A percentile compares a stretch with the other conserved stretches of the same genome.
Evolutionary conservation across 2,888 invertebrate species (phyloP).

Genomic region (Drosophila recens): DNA sequence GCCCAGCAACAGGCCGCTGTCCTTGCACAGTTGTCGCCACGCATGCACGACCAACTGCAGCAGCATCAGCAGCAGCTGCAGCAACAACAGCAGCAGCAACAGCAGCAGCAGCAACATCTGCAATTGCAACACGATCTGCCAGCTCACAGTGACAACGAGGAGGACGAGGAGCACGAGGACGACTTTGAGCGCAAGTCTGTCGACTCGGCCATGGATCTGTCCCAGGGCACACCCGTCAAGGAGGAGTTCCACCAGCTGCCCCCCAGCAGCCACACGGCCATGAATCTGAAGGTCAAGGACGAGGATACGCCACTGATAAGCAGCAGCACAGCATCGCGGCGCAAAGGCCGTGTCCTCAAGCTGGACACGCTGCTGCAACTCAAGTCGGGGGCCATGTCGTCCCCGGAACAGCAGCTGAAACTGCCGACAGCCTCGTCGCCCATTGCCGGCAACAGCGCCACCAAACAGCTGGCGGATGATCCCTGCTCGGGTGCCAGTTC

Average conservation of each 20-base stretch:
- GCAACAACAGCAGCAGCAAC: constrained; percentile 50
- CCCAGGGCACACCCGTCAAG: constrained; percentile 83
- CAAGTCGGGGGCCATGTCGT: constrained; percentile 67
- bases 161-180: constrained; percentile 68
- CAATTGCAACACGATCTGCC: constrained; percentile 36
- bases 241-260: constrained; percentile 54
- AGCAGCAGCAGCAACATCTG: constrained; percentile 35
- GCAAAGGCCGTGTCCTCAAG: constrained; percentile 95
- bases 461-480: constrained; percentile 66
- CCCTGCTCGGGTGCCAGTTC: constrained; percentile 66
- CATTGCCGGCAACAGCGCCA: constrained; percentile 56
- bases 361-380: constrained; percentile 87
- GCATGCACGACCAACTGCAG: constrained; percentile 77
- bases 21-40: constrained; percentile 83
- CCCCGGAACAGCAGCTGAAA: constrained; percentile 67
- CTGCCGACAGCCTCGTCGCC: constrained; percentile 73
- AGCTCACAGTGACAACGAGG: constrained; percentile 57
- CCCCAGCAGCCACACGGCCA: constrained; percentile 54
- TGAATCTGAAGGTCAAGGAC: constrained; percentile 80
- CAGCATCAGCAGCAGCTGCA: constrained; percentile 63
- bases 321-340: constrained; percentile 85
- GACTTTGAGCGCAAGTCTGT: constrained; percentile 76
- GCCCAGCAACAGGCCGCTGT: constrained; percentile 85
- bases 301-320: constrained; percentile 81
- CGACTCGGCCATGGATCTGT: constrained; percentile 84